Base-by-base conservation (phyloP, 2,797 vertebrate species). In the Clarias fuscus region DNA sequence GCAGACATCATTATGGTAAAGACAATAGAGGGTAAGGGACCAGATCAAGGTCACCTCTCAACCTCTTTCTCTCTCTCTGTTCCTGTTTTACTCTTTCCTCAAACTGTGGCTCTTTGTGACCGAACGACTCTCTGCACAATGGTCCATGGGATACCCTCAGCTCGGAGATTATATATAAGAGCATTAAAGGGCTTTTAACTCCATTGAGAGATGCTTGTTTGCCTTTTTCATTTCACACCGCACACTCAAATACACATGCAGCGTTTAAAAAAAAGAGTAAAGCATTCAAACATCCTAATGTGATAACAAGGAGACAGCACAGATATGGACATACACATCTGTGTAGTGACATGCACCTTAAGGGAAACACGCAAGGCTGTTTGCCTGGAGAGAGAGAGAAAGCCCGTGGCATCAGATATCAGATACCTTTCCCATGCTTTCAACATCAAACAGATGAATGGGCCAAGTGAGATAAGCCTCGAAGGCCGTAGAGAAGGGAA, bases 371-470 rank as follows among this genome's bases (percentile, higher is more conserved):
- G 59, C 40, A 77, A 37, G 3, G 27, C 37, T 86, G 43, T 37
- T 65, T 64, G 87, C 84, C 88, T 85, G 30, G 33, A 79, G 76
- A 53, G 37, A 37, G 37, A 37, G 33, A 33, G 48, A 62, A 18
- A 79, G 76, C 58, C 58, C 18, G 30, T 37, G 92, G 91, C 91
- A 93, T 92, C 91, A 93, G 92, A 94, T 92, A 93, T 90, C 90
- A 91, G 86, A 62, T 84, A 88, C 89, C 81, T 86, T 86, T 91
- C 89, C 88, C 83, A 85, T 91, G 93, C 92, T 92, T 81, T 93
- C 89, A 92, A 90, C 91, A 91, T 88, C 90, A 90, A 91, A 90
- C 92, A 94, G 93, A 94, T 94, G 92, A 94, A 94, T 91, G 78
- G 88, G 87, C 88, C 91, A 91, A 89, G 90, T 90, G 90, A 89